Evolutionary conservation across 2,797 vertebrate genomes (phyloP).

Genomic region (Coregonus ussuriensis): DNA sequence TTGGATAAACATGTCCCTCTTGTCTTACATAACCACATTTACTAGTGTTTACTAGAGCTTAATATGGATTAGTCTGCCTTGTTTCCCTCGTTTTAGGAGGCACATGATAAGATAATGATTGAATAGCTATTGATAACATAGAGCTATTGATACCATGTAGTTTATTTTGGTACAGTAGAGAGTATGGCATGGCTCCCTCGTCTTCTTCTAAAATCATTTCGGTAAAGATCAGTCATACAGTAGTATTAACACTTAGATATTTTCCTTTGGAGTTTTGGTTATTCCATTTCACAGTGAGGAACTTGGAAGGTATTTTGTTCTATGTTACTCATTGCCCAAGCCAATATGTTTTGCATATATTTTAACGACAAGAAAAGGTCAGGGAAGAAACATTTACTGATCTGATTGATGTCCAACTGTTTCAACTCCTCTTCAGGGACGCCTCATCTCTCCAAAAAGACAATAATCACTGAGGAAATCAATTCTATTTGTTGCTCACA

Average conservation of each 20-base stretch:
- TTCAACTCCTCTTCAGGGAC: slow-evolving; percentile 51
- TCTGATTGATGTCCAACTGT: slow-evolving; percentile 50
- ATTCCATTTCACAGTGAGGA: not conserved
- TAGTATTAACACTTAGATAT: no score
- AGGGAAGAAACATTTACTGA: slow-evolving; percentile 56
- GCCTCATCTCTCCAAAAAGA: slow-evolving; percentile 64
- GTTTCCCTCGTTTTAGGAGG: slow-evolving; percentile 28
- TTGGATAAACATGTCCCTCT: not conserved
- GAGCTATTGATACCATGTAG: no score
- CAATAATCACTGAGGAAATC: slow-evolving; percentile 74
- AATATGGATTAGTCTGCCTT: slow-evolving; percentile 25
- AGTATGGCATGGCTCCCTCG: not conserved
- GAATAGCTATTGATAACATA: not conserved
- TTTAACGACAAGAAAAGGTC: slow-evolving; percentile 47
- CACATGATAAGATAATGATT: slow-evolving; percentile 40
- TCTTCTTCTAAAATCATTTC: not conserved
- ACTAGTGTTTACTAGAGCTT: slow-evolving; percentile 26
- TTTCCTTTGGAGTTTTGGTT: not conserved
- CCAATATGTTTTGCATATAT: slow-evolving; percentile 35
- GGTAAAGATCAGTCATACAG: not conserved
- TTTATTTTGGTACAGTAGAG: not conserved
- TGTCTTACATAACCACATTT: slow-evolving; percentile 34
- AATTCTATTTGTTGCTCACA: slow-evolving; percentile 75
- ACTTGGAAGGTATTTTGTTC: not conserved
- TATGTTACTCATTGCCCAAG: slow-evolving; percentile 26